Base-by-base conservation (phyloP, 2,888 invertebrate species). In the Euspilapteryx auroguttella region DNA sequence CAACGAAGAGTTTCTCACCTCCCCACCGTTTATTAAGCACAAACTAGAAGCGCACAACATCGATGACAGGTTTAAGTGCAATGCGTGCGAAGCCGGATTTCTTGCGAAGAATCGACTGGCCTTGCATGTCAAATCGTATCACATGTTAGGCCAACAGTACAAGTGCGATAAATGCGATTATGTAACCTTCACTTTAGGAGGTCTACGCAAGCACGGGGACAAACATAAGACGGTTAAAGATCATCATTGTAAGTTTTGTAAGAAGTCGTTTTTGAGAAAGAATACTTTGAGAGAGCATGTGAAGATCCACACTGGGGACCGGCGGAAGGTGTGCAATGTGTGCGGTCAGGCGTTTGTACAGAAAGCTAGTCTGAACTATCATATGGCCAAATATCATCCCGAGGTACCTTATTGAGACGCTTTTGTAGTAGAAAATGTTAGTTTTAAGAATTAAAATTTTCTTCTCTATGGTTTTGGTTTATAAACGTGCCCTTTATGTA, bases 361-460 rank as follows among this genome's bases (percentile, higher is more conserved):
- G 27, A 71, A 71, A 34, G 68, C 69, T 21, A 66, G 68, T 32
- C 43, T 71, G 34, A 65, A 59, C 14, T 61, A 65, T 15, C 71
- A 71, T 42, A 33, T 71, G 38, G 40, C 52, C 1, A 75, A 66
- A 24, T 58, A 69, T 28, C 71, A 73, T 33, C 69, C 73, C 0
- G 59, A 48, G n/a, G 64, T 65, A 1, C 54, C 55, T 21, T 69
- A 47, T 40, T 65, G 42, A 20, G 8, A 20, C 5, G 6, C n/a
- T n/a, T n/a, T n/a, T n/a, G n/a, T n/a, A n/a, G n/a, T n/a, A n/a
- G n/a, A n/a, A n/a, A n/a, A n/a, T n/a, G n/a, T n/a, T n/a, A n/a
- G n/a, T n/a, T 7, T 9, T 7, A 20, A 20, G 8, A 20, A 20
- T 7, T 7, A 7, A 20, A 7, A 7, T n/a, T n/a, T n/a, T n/a